Evolutionary conservation across 1,140 invertebrate species (phyloP).

Genomic region (Drosophila repleta): DNA sequence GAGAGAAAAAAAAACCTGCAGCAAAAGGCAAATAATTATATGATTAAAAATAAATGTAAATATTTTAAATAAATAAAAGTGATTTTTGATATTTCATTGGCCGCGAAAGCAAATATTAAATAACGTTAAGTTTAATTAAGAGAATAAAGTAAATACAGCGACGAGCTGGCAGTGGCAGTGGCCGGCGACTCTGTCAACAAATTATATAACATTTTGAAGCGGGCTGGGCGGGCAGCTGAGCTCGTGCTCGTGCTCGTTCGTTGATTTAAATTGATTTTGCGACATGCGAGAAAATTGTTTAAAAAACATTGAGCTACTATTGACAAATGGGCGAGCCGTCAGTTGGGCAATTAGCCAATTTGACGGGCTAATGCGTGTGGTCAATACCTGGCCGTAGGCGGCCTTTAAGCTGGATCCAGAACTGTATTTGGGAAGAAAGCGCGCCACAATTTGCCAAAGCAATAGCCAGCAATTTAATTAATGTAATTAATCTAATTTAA

Average conservation of each 20-base stretch:
- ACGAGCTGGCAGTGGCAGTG: background rate
- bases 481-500: constrained; percentile 83
- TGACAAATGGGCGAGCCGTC: constrained; percentile 44
- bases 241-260: no score
- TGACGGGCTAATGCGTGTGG: constrained; percentile 34
- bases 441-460: constrained; percentile 22
- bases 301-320: constrained; percentile 30
- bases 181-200: background rate
- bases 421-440: background rate
- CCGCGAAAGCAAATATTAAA: background rate
- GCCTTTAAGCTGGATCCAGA: background rate
- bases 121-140: background rate
- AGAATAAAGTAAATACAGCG: constrained; percentile 1
- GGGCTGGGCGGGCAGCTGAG: background rate
- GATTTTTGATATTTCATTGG: background rate
- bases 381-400: background rate
- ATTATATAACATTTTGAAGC: background rate
- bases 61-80: background rate
- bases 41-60: constrained; percentile 10
- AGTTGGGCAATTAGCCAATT: constrained; percentile 62
- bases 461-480: constrained; percentile 73
- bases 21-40: no score
- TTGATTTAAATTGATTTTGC: background rate
- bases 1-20: no score
- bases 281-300: background rate